Evolutionary conservation across 2,888 invertebrate species (phyloP).

Genomic region (Antheraea assamensis): DNA sequence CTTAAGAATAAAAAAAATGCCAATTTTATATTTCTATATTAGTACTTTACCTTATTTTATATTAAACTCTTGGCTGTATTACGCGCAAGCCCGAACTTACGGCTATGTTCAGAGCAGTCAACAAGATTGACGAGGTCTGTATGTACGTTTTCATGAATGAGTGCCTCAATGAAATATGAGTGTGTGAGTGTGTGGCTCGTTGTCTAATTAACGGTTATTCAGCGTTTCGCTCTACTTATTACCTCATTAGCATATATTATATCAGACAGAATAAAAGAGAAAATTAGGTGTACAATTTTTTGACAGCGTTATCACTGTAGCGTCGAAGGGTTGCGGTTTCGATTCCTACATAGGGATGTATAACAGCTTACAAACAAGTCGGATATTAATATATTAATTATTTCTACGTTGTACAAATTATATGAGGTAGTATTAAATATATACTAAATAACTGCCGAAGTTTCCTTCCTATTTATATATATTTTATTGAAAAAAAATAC

Average conservation of each 20-base stretch:
- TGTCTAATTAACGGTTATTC: not conserved
- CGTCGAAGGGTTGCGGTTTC: too few species aligned
- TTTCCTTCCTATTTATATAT: not conserved
- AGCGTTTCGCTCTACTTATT: not conserved
- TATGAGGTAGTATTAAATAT: not conserved
- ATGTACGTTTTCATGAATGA: not conserved
- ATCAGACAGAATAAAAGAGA: not conserved
- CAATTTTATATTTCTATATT: too few species aligned
- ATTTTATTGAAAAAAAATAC: constrained; percentile 14
- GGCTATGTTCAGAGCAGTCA: too few species aligned
- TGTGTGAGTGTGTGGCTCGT: not conserved
- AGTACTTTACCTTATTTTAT: too few species aligned
- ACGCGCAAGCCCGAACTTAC: too few species aligned
- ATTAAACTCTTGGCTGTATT: too few species aligned
- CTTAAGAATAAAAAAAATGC: too few species aligned
- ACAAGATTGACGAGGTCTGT: not conserved
- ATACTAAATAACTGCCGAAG: not conserved
- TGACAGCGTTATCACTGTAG: not conserved
- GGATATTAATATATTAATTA: not conserved
- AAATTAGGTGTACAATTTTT: not conserved
- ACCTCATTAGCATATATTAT: not conserved
- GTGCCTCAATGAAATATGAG: too few species aligned
- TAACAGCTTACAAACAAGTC: not conserved
- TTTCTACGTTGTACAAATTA: not conserved
- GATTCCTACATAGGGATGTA: too few species aligned